These are phyloP conservation scores for Macrotus californicus DNA, from an alignment of 2,113 vertebrate genomes.

Conservation along the genomic window DNA sequence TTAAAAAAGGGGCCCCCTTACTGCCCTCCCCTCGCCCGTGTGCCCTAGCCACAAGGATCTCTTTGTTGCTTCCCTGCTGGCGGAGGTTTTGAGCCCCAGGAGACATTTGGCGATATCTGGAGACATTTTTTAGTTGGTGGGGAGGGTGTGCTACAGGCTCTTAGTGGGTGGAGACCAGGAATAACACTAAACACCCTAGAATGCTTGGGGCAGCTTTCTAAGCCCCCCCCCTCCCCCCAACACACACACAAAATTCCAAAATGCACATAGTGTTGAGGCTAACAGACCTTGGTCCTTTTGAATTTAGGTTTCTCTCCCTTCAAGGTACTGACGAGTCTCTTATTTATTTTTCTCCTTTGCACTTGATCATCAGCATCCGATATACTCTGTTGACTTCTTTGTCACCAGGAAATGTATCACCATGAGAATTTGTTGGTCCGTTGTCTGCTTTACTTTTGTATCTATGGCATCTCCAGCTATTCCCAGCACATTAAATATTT, in stretches of 20 bases:
- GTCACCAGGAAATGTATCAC: neutral
- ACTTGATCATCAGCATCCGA: neutral
- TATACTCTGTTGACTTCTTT: neutral
- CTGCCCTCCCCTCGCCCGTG: rapidly evolving
- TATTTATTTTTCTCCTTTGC: neutral
- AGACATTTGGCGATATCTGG: neutral
- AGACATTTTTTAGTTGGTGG: neutral
- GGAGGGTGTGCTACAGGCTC: neutral
- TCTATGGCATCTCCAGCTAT: neutral
- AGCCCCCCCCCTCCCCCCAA: neutral
- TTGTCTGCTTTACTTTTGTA: neutral
- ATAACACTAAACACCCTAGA: neutral
- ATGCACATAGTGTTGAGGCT: neutral
- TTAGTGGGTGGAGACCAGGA: neutral
- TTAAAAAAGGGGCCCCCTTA: neutral
- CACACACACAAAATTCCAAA: neutral
- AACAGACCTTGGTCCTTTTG: neutral
- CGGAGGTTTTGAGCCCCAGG: neutral
- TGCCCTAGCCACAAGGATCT: neutral
- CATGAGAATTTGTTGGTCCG: neutral
- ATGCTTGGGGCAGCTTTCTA: neutral
- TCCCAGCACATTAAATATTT: neutral
- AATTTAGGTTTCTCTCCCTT: neutral
- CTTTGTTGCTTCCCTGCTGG: neutral
- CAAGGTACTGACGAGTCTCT: neutral